phyloP scores from a whole-genome alignment of 2,888 invertebrate species.

The Erynnis tages region DNA sequence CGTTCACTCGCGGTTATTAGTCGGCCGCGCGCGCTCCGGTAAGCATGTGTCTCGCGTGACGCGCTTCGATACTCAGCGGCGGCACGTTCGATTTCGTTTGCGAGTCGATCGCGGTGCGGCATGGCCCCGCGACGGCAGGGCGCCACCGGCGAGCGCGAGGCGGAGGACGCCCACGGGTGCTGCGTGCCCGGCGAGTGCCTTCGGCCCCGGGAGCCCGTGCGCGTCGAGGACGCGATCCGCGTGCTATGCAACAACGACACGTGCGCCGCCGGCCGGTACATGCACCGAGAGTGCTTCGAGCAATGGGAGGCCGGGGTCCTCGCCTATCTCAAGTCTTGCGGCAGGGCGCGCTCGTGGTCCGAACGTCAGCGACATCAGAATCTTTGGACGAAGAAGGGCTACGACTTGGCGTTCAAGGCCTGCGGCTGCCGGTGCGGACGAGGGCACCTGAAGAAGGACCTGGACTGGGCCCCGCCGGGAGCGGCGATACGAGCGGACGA shows the following conservation, averaged over 20 bases:
- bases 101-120: conserved; percentile 59
- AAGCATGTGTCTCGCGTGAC: conserved; percentile 83
- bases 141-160: conserved; percentile 72
- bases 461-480: conserved; percentile 93
- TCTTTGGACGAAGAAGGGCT: conserved; percentile 98
- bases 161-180: conserved; percentile 84
- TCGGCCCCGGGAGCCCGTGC: conserved; percentile 84
- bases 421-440: conserved; percentile 96
- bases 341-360: conserved; percentile 96
- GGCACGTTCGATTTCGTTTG: conserved; percentile 72
- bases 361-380: conserved; percentile 97
- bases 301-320: conserved; percentile 95
- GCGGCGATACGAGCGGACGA: conserved; percentile 78
- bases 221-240: conserved; percentile 89
- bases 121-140: conserved; percentile 79
- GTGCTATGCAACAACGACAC: conserved; percentile 97
- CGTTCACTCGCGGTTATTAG: conserved; percentile 82
- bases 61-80: conserved; percentile 59
- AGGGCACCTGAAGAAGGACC: conserved; percentile 96
- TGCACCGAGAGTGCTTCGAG: conserved; percentile 98
- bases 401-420: conserved; percentile 96
- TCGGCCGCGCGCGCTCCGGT: conserved; percentile 82
- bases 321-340: conserved; percentile 93
- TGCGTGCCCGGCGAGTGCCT: conserved; percentile 93
- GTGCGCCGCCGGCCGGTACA: conserved; percentile 93